Evolutionary conservation across 2,888 invertebrate genomes (phyloP), one percentile per base, ranked within the genome.

Genomic region (Drosophila leonis): DNA sequence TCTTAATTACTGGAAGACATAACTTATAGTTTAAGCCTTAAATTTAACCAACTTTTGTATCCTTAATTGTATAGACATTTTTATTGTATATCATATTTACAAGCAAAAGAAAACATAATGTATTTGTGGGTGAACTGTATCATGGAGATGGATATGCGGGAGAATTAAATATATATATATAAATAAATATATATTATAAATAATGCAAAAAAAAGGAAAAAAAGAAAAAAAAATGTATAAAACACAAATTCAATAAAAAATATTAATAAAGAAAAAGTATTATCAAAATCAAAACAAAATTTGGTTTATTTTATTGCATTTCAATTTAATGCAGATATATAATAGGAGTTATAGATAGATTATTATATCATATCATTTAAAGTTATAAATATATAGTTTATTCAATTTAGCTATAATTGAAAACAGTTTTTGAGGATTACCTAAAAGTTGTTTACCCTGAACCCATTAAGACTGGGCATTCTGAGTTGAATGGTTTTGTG

Each of bases 221-320:
- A 39, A 41, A 7, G 0, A 18, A 18, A 41, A 67, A 71, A 79
- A 80, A 64, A 76, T 84, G 87, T 84, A 90, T 83, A 90, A 88
- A 90, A 90, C 77, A 88, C 73, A 75, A 82, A 82, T 71, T 62
- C 48, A 76, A 81, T 80, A 88, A 82, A 85, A 85, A 80, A 88
- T 83, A 90, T 90, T 82, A 83, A 83, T 83, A 83, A 83, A 83
- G 67, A 88, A 84, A 83, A 84, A 90, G 86, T 90, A 83, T 83
- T 83, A 83, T 88, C 70, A 78, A 81, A 81, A 57, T 49, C 60
- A 74, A 65, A 12, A 12, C 13, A 6, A 12, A 12, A 18, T 35
- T 65, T 49, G 10, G 12, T 37, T 44, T 4, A 37, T 1, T 31
- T 8, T 13, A 8, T 8, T 1, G 6, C 15, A 29, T 9, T 27